These are phyloP conservation scores for Ganaspis brasiliensis DNA, from an alignment of 2,888 invertebrate genomes.

Conservation along the genomic window DNA sequence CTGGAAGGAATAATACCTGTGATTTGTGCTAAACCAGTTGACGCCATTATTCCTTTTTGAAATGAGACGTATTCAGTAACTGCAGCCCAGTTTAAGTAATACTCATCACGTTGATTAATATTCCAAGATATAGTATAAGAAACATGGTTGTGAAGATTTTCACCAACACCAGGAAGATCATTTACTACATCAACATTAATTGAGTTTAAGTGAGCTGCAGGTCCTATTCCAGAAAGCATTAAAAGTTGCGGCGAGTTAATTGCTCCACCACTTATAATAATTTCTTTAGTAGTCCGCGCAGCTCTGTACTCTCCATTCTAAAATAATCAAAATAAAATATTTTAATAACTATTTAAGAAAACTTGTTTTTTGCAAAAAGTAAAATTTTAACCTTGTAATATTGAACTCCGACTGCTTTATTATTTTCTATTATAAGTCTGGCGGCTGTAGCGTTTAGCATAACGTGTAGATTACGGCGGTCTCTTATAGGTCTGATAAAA, in stretches of 20 bases:
- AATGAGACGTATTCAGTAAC: constrained; percentile 84
- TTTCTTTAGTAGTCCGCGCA: constrained; percentile 77
- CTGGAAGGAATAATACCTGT: constrained; percentile 85
- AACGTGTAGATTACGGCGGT: constrained; percentile 84
- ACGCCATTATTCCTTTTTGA: constrained; percentile 84
- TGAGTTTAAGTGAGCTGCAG: constrained; percentile 83
- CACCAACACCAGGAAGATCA: constrained; percentile 86
- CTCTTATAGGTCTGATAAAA: constrained; percentile 83
- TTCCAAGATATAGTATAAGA: constrained; percentile 84
- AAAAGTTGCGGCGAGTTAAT: constrained; percentile 87
- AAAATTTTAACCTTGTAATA: constrained; percentile 79
- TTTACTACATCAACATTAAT: constrained; percentile 84
- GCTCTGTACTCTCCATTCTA: constrained; percentile 68
- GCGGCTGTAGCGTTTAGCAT: constrained; percentile 85
- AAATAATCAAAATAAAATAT: constrained; percentile 35
- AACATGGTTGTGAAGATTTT: constrained; percentile 87
- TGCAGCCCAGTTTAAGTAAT: constrained; percentile 84
- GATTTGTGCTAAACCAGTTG: constrained; percentile 85
- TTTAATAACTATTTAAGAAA: not conserved
- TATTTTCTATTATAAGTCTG: constrained; percentile 82
- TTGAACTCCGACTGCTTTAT: constrained; percentile 83
- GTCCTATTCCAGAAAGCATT: constrained; percentile 86
- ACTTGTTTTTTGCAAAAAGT: too few relatives aligned
- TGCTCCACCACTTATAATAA: constrained; percentile 85
- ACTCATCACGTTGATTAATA: constrained; percentile 81